These are phyloP conservation scores for Murina feae DNA, from an alignment of 2,113 vertebrate species.

Conservation along the genomic window DNA sequence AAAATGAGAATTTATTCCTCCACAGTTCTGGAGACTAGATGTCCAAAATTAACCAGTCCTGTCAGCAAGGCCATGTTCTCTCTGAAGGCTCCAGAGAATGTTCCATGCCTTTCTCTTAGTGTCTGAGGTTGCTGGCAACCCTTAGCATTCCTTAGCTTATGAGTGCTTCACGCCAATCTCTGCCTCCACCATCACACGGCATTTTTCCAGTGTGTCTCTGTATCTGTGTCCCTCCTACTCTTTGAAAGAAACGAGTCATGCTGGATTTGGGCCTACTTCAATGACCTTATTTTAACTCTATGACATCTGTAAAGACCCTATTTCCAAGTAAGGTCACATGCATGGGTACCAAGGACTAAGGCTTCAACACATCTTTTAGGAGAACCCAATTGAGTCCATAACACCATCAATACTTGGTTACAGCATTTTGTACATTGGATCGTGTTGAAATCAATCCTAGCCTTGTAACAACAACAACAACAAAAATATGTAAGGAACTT, in stretches of 20 bases:
- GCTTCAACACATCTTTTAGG: neutral
- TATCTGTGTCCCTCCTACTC: neutral
- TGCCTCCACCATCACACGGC: neutral
- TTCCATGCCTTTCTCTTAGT: neutral
- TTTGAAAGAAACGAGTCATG: neutral
- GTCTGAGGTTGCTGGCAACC: neutral
- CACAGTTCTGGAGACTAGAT: neutral
- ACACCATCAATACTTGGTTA: neutral
- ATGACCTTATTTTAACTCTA: neutral
- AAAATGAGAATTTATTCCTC: neutral
- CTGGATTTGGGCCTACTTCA: neutral
- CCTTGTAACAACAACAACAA: neutral
- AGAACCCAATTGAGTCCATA: neutral
- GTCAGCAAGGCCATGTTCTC: neutral
- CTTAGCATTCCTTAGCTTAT: neutral
- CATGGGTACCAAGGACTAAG: neutral
- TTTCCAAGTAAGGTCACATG: neutral
- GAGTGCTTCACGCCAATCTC: neutral
- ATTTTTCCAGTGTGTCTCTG: neutral
- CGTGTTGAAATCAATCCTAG: neutral
- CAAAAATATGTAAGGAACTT: neutral
- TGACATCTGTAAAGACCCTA: neutral
- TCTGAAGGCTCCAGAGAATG: neutral
- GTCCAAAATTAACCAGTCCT: neutral
- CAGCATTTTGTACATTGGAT: neutral